Conservation (phyloP, 2,113 vertebrate species). For the Pontoporia blainvillei region DNA sequence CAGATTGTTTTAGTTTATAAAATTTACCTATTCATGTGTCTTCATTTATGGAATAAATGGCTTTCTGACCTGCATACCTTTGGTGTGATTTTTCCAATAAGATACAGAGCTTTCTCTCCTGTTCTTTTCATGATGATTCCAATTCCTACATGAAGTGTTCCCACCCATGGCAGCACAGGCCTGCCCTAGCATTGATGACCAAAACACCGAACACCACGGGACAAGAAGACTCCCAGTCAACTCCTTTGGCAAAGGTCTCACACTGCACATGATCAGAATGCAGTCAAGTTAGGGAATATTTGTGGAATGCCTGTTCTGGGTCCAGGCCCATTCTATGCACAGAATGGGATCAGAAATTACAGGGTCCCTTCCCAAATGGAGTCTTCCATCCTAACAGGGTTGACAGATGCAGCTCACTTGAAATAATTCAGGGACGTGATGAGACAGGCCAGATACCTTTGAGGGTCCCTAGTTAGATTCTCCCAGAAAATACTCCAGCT, state of each 20-base stretch:
- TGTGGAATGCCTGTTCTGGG: background rate
- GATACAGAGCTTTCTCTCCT: background rate
- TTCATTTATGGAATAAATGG: background rate
- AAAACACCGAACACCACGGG: background rate
- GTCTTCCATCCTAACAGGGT: background rate
- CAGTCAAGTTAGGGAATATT: background rate
- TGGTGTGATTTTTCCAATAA: conserved; percentile 23
- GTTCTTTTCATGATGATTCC: conserved; percentile 54
- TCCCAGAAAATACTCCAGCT: background rate
- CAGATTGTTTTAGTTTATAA: background rate
- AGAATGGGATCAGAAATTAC: background rate
- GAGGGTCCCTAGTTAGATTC: background rate
- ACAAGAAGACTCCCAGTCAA: background rate
- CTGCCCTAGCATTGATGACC: background rate
- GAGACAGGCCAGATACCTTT: background rate
- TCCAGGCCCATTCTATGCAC: background rate
- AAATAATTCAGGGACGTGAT: background rate
- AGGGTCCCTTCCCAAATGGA: background rate
- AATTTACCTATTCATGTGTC: conserved; percentile 15
- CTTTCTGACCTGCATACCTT: conserved; percentile 35
- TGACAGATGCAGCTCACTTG: background rate
- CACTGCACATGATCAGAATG: background rate
- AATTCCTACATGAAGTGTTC: background rate
- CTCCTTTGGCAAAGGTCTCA: conserved; percentile 28
- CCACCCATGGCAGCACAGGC: conserved; percentile 22